Evolutionary conservation across 2,113 vertebrate species (phyloP).

Genomic region (Morone chrysops): DNA sequence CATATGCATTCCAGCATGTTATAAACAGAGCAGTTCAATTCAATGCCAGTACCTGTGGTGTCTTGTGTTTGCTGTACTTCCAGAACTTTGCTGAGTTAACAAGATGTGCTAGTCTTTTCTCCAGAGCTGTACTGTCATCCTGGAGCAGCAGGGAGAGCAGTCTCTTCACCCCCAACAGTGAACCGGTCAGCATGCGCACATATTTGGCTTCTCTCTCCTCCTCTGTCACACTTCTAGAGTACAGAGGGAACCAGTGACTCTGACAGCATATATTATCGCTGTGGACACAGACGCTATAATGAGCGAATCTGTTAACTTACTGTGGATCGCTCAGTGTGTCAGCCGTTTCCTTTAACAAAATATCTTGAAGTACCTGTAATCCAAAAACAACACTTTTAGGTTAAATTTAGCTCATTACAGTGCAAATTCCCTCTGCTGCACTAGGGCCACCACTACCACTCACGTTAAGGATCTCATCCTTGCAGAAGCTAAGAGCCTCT

Average conservation of each 20-base stretch:
- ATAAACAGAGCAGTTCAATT: not conserved
- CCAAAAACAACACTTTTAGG: not conserved
- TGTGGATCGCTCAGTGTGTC: slow-evolving; percentile 95
- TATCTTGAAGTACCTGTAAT: slow-evolving; percentile 92
- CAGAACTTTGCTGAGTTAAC: slow-evolving; percentile 93
- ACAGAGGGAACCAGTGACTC: not conserved
- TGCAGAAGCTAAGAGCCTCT: slow-evolving; percentile 95
- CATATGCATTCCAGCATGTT: not conserved
- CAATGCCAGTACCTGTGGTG: slow-evolving; percentile 87
- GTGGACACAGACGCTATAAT: not conserved
- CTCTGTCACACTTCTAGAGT: slow-evolving; percentile 88
- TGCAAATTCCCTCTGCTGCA: not conserved
- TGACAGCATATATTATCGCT: not conserved
- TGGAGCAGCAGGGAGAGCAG: slow-evolving; percentile 88
- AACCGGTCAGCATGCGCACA: slow-evolving; percentile 91
- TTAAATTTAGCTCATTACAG: not conserved
- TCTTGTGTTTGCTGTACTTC: slow-evolving; percentile 94
- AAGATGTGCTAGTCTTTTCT: slow-evolving; percentile 85
- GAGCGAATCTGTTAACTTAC: slow-evolving; percentile 80
- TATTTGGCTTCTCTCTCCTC: slow-evolving; percentile 96
- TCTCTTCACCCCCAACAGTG: slow-evolving; percentile 93
- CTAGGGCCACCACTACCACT: slow-evolving; percentile 70
- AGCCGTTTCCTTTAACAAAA: slow-evolving; percentile 94
- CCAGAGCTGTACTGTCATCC: slow-evolving; percentile 84
- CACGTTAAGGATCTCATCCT: slow-evolving; percentile 94